A percentile compares a stretch with the other conserved stretches of the same genome.
These are phyloP conservation scores for Mus minutoides DNA, from an alignment of 2,797 vertebrate genomes.

Conservation along the genomic window DNA sequence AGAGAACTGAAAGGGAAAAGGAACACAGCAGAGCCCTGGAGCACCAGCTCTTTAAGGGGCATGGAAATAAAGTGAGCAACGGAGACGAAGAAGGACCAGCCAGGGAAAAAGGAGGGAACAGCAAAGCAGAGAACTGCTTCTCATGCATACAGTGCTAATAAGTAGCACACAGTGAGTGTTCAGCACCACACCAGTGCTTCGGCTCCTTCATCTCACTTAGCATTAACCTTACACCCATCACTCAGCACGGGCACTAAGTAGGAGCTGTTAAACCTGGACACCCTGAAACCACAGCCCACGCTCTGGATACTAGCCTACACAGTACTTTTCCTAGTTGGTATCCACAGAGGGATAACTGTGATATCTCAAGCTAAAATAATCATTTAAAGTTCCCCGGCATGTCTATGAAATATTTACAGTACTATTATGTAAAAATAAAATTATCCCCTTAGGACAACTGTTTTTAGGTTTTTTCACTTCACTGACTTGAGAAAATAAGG, in stretches of 20 bases:
- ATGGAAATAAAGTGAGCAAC: neutral
- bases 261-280: neutral
- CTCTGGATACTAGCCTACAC: neutral
- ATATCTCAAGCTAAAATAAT: neutral
- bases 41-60: neutral
- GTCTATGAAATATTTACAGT: neutral
- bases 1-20: neutral
- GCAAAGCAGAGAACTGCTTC: no score
- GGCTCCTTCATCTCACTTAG: neutral
- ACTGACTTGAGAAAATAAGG: neutral
- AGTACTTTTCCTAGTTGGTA: neutral
- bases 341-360: neutral
- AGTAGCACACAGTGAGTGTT: rapidly evolving
- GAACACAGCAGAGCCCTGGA: neutral
- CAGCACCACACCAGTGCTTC: neutral
- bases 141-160: neutral
- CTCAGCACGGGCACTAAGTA: neutral
- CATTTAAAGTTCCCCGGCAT: neutral
- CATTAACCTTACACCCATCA: no score
- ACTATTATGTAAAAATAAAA: neutral
- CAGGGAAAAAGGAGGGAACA: neutral
- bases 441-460: neutral
- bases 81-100: neutral
- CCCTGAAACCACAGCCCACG: neutral
- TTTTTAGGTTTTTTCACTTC: neutral